Evolutionary conservation across 2,113 vertebrate genomes (phyloP).

Genomic region (Thalassoma bifasciatum): DNA sequence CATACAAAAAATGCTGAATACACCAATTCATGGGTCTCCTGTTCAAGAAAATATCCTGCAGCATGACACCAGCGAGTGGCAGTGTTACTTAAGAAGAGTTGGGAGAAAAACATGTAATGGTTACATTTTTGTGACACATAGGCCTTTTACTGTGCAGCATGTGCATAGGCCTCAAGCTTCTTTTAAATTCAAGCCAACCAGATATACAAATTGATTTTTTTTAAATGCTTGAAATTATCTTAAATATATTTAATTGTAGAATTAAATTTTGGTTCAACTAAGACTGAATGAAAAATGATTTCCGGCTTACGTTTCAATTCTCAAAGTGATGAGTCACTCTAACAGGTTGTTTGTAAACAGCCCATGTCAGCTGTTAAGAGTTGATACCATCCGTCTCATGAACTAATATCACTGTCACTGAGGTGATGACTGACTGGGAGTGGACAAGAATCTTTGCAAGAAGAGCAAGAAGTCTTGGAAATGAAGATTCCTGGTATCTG

Average conservation of each 20-base stretch:
- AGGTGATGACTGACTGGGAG: constrained; percentile 39
- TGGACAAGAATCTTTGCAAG: constrained; percentile 58
- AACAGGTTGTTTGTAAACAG: neutral
- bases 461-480: constrained; percentile 7
- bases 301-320: constrained; percentile 5
- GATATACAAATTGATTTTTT: too few species aligned
- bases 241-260: too few species aligned
- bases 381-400: neutral
- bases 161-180: too few species aligned
- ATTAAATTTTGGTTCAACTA: neutral
- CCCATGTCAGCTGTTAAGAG: constrained; percentile 32
- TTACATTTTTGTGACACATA: constrained; percentile 20
- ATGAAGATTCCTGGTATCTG: constrained; percentile 61
- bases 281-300: neutral
- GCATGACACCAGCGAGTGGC: neutral
- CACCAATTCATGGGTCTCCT: neutral
- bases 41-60: neutral
- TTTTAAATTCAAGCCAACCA: too few species aligned
- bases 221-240: too few species aligned
- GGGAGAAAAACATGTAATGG: neutral
- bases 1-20: neutral
- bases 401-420: neutral
- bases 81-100: neutral
- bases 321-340: neutral
- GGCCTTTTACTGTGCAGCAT: too few species aligned